A percentile compares a stretch with the other conserved stretches of the same genome.
phyloP scores from a whole-genome alignment of 2,113 vertebrate species.

The Mastomys natalensis region DNA sequence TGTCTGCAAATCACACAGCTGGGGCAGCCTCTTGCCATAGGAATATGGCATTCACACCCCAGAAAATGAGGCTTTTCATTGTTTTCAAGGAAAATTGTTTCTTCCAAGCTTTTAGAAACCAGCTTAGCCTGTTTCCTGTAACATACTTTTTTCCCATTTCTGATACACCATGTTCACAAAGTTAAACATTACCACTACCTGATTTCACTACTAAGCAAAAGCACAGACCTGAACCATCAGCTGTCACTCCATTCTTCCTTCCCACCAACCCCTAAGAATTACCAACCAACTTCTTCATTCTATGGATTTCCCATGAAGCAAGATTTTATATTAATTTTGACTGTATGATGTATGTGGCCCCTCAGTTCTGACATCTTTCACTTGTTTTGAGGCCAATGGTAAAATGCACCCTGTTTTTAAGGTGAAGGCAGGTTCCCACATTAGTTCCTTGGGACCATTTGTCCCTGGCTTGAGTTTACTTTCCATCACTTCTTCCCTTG shows the following conservation, averaged over 20 bases:
- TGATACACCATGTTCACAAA: neutral
- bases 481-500: neutral
- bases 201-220: neutral
- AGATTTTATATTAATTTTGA: neutral
- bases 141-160: neutral
- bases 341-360: neutral
- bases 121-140: neutral
- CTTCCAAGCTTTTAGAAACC: neutral
- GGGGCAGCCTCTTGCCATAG: neutral
- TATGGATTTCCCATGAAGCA: neutral
- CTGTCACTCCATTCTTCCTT: neutral
- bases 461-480: neutral
- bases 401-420: neutral
- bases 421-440: neutral
- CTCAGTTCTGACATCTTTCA: neutral
- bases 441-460: neutral
- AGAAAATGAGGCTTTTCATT: neutral
- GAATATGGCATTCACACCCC: neutral
- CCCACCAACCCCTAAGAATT: neutral
- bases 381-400: neutral
- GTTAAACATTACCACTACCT: neutral
- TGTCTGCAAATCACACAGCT: neutral
- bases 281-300: neutral
- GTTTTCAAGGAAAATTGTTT: neutral
- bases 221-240: neutral